A percentile compares a stretch with the other conserved stretches of the same genome.
phyloP scores from a whole-genome alignment of 1,140 invertebrate species.

The Achatina immaculata region DNA sequence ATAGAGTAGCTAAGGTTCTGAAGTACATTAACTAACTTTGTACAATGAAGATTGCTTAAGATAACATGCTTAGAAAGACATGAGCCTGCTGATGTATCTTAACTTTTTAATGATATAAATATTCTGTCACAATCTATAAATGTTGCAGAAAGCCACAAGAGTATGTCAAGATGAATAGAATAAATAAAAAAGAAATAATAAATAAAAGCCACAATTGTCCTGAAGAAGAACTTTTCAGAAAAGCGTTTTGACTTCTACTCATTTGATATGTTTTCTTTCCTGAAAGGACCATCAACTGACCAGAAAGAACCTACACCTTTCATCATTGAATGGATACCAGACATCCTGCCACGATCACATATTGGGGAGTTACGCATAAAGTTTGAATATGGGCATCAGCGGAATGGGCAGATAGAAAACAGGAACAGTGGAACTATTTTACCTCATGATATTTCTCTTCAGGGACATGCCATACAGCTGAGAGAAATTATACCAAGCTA shows the following conservation, averaged over 20 bases:
- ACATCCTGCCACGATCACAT: constrained; percentile 79
- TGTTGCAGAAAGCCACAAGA: no score
- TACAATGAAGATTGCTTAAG: no score
- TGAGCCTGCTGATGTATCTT: no score
- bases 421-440: constrained; percentile 43
- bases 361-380: constrained; percentile 79
- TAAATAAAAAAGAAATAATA: no score
- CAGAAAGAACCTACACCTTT: constrained; percentile 80
- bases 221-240: no score
- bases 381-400: constrained; percentile 78
- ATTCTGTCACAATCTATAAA: no score
- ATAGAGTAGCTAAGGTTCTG: no score
- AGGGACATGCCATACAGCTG: constrained; percentile 49
- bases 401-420: constrained; percentile 72
- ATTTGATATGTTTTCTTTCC: constrained; percentile 43
- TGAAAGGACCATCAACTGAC: constrained; percentile 75
- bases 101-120: no score
- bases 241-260: background rate
- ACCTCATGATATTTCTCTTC: constrained; percentile 50
- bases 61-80: no score
- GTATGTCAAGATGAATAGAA: no score
- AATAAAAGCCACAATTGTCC: no score
- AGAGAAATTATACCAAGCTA: constrained; percentile 27
- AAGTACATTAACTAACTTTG: no score
- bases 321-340: constrained; percentile 83